Conservation (phyloP, 2,888 invertebrate species). For the Drosophila anceps region DNA sequence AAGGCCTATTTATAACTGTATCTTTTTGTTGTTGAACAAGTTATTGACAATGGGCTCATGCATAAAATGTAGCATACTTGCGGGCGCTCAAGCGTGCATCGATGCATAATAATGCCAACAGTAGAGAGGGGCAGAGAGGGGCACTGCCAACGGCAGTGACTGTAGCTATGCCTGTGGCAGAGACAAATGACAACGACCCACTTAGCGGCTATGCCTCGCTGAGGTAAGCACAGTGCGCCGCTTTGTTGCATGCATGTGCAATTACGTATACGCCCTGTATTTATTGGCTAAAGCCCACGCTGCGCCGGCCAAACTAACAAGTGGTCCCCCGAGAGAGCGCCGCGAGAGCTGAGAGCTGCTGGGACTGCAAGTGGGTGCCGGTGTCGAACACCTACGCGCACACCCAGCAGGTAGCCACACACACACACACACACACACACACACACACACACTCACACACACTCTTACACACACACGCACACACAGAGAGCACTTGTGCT, state of each 20-base stretch:
- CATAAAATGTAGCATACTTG: constrained; percentile 49
- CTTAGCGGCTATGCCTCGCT: constrained; percentile 45
- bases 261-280: constrained; percentile 64
- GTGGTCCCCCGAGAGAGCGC: constrained; percentile 52
- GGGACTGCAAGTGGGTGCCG: constrained; percentile 27
- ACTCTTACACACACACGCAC: constrained; percentile 11
- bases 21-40: background rate
- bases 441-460: constrained; percentile 9
- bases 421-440: constrained; percentile 15
- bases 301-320: constrained; percentile 53
- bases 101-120: constrained; percentile 26
- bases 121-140: constrained; percentile 7
- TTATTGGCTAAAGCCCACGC: constrained; percentile 53
- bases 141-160: constrained; percentile 21
- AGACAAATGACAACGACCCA: constrained; percentile 51
- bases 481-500: constrained; percentile 16
- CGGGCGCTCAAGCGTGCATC: constrained; percentile 40
- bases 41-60: constrained; percentile 16
- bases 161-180: constrained; percentile 14
- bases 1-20: constrained; percentile 5
- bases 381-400: constrained; percentile 51
- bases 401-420: constrained; percentile 43
- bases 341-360: constrained; percentile 24
- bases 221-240: constrained; percentile 54
- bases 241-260: constrained; percentile 32